phyloP scores from a whole-genome alignment of 2,797 vertebrate species.

The Prunella strophiata region DNA sequence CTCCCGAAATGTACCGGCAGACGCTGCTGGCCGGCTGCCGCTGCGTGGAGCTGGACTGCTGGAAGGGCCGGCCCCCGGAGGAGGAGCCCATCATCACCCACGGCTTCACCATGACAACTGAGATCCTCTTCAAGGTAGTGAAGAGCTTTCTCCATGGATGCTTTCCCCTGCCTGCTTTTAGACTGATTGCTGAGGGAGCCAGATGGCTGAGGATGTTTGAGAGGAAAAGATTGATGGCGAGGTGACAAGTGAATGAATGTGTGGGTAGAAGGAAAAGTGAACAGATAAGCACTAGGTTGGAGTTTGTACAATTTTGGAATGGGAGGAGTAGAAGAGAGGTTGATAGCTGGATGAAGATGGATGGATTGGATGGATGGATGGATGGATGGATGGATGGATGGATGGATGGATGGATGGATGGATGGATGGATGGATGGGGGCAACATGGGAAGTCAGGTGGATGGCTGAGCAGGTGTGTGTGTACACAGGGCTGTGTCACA shows the following conservation, averaged over 20 bases:
- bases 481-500: background rate
- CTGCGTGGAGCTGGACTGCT: slow-evolving; percentile 97
- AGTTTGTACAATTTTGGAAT: background rate
- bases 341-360: background rate
- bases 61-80: slow-evolving; percentile 95
- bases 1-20: slow-evolving; percentile 98
- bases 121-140: slow-evolving; percentile 94
- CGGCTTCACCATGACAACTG: slow-evolving; percentile 98
- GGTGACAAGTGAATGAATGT: background rate
- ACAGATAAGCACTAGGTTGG: background rate
- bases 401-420: background rate
- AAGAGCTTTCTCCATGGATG: background rate
- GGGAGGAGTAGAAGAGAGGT: background rate
- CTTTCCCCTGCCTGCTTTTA: background rate
- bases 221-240: background rate
- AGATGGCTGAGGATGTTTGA: background rate
- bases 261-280: background rate
- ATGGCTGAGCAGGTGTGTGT: background rate
- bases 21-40: slow-evolving; percentile 92
- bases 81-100: slow-evolving; percentile 98
- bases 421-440: background rate
- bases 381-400: background rate
- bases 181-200: background rate
- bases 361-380: background rate
- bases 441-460: background rate